Base-by-base conservation (phyloP, 2,797 vertebrate genomes). In the Loris lydekkerianus region DNA sequence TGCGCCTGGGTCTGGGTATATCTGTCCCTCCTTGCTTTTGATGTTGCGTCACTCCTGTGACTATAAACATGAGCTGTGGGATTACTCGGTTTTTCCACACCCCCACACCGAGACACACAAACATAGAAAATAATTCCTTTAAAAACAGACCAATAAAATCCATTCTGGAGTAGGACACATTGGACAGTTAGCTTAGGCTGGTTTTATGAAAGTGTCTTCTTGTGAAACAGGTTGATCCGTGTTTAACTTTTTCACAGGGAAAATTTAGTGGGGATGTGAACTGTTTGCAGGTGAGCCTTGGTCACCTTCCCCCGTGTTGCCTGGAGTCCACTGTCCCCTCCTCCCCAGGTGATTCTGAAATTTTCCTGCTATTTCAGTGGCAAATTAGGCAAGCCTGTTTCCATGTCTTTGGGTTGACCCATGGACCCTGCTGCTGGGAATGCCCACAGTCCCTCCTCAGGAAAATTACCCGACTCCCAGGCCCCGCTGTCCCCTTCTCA, bases 251-350 rank as follows among this genome's bases (percentile, higher is more conserved):
- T 37, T 29, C 70, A 0, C 0, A 0, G 13, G 63, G 46, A 17
- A 20, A 1, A 7, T 21, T 3, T 31, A 1, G 27, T 9, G 29
- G 18, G 15, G 29, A 43, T 0, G 2, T 1, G 72, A 46, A 29
- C n/a, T 0, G 1, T 46, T 65, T n/a, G 43, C 18, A 31, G 70
- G 67, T 9, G n/a, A 63, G 49, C 56, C 18, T 31, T 80, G 9
- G 2, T 7, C 4, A 0, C 2, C 13, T 7, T 31, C 14, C 25
- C 11, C 14, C 21, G 0, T 2, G 20, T 53, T 3, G 29, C 40
- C 5, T 25, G 49, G 14, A 73, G 10, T n/a, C 58, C 23, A 10
- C 60, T 10, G 0, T 11, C 31, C 61, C 2, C 9, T n/a, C 9
- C 11, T 53, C 63, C 56, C 34, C 7, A 60, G 53, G 63, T 14